A percentile compares a stretch with the other conserved stretches of the same genome.
phyloP scores from a whole-genome alignment of 2,888 invertebrate genomes.

The Microctonus aethiopoides region DNA sequence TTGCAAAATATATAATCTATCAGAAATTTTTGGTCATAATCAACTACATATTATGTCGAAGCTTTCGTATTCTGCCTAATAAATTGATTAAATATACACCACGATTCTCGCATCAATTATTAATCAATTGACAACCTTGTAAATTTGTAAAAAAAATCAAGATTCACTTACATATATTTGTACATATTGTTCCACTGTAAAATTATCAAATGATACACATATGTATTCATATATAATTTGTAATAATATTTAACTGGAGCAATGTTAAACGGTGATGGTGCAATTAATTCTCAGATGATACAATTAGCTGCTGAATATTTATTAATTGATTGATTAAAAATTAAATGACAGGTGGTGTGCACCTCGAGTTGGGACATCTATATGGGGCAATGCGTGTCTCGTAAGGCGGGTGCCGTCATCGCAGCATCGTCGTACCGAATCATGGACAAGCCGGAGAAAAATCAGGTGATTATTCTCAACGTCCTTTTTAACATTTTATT shows the following conservation, averaged over 20 bases:
- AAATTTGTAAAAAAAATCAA: too few relatives aligned
- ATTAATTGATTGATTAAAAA: constrained; percentile 12
- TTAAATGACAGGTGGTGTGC: constrained; percentile 51
- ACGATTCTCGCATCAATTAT: too few relatives aligned
- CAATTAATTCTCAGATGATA: neutral
- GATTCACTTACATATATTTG: too few relatives aligned
- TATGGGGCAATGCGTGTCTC: constrained; percentile 86
- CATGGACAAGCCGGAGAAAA: constrained; percentile 65
- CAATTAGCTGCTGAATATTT: neutral
- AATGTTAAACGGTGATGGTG: neutral
- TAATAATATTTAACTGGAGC: neutral
- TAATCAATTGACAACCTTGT: too few relatives aligned
- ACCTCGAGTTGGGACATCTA: constrained; percentile 61
- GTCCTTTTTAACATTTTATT: neutral
- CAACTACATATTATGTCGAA: neutral
- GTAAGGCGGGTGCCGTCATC: constrained; percentile 72
- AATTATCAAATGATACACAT: neutral
- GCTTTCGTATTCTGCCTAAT: too few relatives aligned
- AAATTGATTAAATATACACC: too few relatives aligned
- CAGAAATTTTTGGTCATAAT: too few relatives aligned
- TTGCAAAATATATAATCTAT: too few relatives aligned
- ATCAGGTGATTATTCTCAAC: constrained; percentile 52
- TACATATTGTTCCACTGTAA: neutral
- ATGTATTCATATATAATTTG: neutral
- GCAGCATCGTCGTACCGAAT: constrained; percentile 71